A percentile compares a stretch with the other conserved stretches of the same genome.
Conservation (phyloP, 2,888 invertebrate genomes). For the Theristus sp. region DNA sequence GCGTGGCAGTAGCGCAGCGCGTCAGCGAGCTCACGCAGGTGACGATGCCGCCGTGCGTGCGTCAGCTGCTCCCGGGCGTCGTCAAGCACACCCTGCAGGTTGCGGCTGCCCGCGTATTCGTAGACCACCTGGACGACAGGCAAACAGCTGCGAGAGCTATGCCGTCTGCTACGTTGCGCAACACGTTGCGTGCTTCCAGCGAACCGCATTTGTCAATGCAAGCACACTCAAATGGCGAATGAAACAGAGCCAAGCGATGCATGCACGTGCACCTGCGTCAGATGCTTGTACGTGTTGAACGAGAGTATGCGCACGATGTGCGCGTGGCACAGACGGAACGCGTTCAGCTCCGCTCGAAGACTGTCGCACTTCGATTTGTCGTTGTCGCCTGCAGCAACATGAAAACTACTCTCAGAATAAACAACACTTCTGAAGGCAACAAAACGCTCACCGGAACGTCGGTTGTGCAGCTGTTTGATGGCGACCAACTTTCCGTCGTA, state of each 20-base stretch:
- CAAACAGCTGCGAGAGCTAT: neutral
- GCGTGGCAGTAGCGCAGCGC: constrained; percentile 7
- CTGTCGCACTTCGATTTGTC: neutral
- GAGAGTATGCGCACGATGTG: constrained; percentile 8
- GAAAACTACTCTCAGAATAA: neutral
- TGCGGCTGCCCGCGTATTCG: constrained; percentile 7
- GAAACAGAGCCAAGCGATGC: too few species aligned
- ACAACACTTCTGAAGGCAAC: neutral
- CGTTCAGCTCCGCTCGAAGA: constrained; percentile 7
- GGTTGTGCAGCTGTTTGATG: constrained; percentile 8
- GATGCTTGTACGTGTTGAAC: constrained; percentile 1
- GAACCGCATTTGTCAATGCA: too few species aligned
- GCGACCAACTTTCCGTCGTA: constrained; percentile 6
- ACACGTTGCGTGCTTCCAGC: too few species aligned
- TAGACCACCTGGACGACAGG: constrained; percentile 4
- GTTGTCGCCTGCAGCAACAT: neutral
- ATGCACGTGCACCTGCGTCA: constrained; percentile 4
- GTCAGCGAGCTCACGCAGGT: neutral
- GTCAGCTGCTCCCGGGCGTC: neutral
- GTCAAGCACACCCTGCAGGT: constrained; percentile 4
- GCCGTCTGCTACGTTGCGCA: neutral
- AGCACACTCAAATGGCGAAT: too few species aligned
- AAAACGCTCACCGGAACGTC: neutral
- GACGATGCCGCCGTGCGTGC: neutral
- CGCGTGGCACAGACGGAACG: constrained; percentile 6